Percentiles rank a stretch among this genome's conserved stretches.
Conservation (phyloP, 2,888 invertebrate genomes). For the Poecilus cupreus region DNA sequence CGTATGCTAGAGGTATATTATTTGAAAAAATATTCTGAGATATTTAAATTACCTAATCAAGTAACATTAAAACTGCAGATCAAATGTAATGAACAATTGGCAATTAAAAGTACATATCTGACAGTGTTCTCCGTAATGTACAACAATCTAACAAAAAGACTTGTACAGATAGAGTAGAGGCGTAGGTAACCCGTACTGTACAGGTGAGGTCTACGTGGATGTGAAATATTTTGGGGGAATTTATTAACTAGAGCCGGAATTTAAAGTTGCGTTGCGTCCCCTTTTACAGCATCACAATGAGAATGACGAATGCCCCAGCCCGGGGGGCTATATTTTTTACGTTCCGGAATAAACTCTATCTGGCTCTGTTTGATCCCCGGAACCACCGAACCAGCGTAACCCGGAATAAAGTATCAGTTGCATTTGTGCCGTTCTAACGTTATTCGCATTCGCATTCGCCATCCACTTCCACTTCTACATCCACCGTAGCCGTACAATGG, state of each 20-base stretch:
- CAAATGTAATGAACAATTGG: too few species aligned
- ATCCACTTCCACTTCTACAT: neutral
- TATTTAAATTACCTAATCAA: too few species aligned
- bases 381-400: neutral
- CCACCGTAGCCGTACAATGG: neutral
- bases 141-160: too few species aligned
- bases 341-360: constrained; percentile 33
- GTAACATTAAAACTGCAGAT: too few species aligned
- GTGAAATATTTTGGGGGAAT: constrained; percentile 18
- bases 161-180: too few species aligned
- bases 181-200: neutral
- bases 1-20: too few species aligned
- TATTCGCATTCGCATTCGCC: too few species aligned
- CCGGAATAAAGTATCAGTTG: constrained; percentile 16
- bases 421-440: neutral
- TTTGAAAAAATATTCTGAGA: too few species aligned
- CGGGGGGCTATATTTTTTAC: constrained; percentile 37
- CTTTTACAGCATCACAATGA: constrained; percentile 34
- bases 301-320: constrained; percentile 30
- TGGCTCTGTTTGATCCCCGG: constrained; percentile 20
- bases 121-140: too few species aligned
- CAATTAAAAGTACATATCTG: too few species aligned
- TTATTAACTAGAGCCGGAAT: constrained; percentile 30
- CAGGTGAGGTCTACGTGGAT: neutral
- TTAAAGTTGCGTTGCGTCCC: constrained; percentile 35